Conservation (phyloP, 1,140 invertebrate species). For the Thaumatotibia leucotreta region DNA sequence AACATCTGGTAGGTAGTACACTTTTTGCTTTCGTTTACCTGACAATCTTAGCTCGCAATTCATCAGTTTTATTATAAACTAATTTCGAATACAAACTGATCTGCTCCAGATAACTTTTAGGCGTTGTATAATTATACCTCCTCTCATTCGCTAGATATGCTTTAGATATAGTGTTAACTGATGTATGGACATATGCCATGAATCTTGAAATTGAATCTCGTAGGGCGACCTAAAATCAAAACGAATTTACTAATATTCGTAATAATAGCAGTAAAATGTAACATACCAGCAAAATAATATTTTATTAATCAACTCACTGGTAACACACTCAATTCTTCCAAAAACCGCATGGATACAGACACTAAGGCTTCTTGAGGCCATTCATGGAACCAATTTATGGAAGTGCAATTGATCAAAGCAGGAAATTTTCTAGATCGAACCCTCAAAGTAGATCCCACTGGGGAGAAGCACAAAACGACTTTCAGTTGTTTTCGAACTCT, state of each 20-base stretch:
- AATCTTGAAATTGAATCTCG: conserved; percentile 90
- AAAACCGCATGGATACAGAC: conserved; percentile 92
- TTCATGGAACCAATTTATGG: conserved; percentile 98
- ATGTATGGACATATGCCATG: conserved; percentile 96
- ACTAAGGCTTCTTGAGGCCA: conserved; percentile 98
- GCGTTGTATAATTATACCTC: conserved; percentile 97
- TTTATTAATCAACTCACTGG: conserved; percentile 77
- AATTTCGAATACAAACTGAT: conserved; percentile 94
- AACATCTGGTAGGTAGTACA: too few relatives aligned
- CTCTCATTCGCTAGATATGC: conserved; percentile 92
- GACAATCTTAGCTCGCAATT: conserved; percentile 89
- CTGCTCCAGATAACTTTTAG: conserved; percentile 97
- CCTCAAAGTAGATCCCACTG: conserved; percentile 93
- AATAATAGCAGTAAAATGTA: not conserved
- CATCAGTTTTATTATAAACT: conserved; percentile 87
- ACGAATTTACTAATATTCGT: conserved; percentile 30
- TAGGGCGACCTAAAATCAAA: conserved; percentile 76
- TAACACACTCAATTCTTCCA: conserved; percentile 88
- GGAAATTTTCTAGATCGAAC: conserved; percentile 96
- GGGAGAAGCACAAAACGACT: conserved; percentile 95
- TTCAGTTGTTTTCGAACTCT: conserved; percentile 93
- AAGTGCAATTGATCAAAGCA: conserved; percentile 95
- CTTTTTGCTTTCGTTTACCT: conserved; percentile 63
- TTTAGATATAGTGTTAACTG: conserved; percentile 93
- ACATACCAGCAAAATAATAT: conserved; percentile 9